Evolutionary conservation across 2,113 vertebrate genomes (phyloP), one percentile per base, ranked within the genome.

Genomic region (Greenwoodochromis staneri): DNA sequence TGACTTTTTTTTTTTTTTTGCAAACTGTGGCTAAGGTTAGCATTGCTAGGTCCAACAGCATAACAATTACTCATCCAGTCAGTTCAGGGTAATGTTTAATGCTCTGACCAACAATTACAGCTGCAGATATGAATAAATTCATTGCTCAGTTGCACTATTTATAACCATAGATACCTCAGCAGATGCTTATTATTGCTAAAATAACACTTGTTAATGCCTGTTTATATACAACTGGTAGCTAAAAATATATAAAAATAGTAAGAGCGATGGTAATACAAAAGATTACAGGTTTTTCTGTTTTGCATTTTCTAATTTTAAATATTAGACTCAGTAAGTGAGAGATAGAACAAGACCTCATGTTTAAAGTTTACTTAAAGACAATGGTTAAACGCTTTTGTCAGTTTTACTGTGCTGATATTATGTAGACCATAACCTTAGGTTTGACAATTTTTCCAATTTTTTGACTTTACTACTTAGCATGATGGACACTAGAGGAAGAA

Each of bases 291-390:
- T n/a, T 66, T n/a, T 2, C 61, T 66, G 31, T 0, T 66, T 66
- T 66, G 9, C 29, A 66, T 66, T 66, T 66, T 66, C 34, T 66
- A 13, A 12, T 38, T 66, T 66, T 0, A 66, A 66, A 66, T 66
- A 21, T 38, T 66, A 38, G 4, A 38, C 66, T 71, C n/a, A 24
- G 36, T 42, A 21, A 42, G n/a, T 71, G 12, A 71, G 36, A 24
- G 0, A 40, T 3, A 24, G 63, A 71, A 42, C 21, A 71, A 71
- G 0, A 27, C n/a, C 21, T 24, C 66, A 0, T 73, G 13, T 73
- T 73, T 42, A 24, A 71, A 42, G n/a, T 24, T 71, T 71, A 42
- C 0, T 16, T 9, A 42, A 73, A 45, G 66, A 17, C 0, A 17
- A 45, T 17, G 0, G 69, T 45, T 73, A 45, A 71, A 73, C 0